A percentile compares a stretch with the other conserved stretches of the same genome.
Conservation (phyloP, 1,140 invertebrate genomes). For the Drosophila repletoides region DNA sequence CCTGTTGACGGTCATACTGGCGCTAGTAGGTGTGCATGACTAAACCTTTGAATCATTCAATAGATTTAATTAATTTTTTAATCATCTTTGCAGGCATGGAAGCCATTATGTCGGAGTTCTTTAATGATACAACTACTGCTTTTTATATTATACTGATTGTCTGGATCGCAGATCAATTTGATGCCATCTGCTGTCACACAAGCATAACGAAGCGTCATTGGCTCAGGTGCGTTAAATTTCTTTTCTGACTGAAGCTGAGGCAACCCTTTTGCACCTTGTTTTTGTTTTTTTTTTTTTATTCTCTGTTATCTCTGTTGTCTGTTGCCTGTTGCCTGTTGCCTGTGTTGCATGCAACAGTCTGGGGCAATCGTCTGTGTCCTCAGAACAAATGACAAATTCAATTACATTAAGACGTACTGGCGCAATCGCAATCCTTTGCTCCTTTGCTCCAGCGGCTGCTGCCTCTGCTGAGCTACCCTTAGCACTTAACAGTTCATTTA, state of each 20-base stretch:
- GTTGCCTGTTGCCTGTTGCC: no score
- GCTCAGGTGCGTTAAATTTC: slow-evolving; percentile 95
- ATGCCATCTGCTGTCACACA: slow-evolving; percentile 98
- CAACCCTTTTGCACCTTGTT: background rate
- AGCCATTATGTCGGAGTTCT: slow-evolving; percentile 99
- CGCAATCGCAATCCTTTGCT: slow-evolving; percentile 44
- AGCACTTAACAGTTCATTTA: slow-evolving; percentile 74
- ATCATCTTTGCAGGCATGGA: slow-evolving; percentile 96
- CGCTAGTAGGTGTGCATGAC: slow-evolving; percentile 94
- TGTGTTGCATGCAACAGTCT: no score
- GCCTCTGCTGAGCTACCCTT: slow-evolving; percentile 20
- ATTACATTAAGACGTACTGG: slow-evolving; percentile 65
- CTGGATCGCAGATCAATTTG: slow-evolving; percentile 99
- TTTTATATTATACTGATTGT: slow-evolving; percentile 99
- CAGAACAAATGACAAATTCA: slow-evolving; percentile 63
- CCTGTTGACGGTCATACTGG: slow-evolving; percentile 97
- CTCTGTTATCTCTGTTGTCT: no score
- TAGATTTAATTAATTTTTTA: slow-evolving; percentile 3
- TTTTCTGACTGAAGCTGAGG: no score
- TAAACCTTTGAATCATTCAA: background rate
- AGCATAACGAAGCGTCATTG: slow-evolving; percentile 97
- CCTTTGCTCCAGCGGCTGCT: background rate
- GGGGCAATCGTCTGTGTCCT: slow-evolving; percentile 51
- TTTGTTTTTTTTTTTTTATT: slow-evolving; percentile 8
- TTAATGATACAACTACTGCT: slow-evolving; percentile 98